Percentiles rank a stretch among this genome's conserved stretches.
Evolutionary conservation across 2,113 vertebrate species (phyloP).

Genomic region (Oceanites oceanicus): DNA sequence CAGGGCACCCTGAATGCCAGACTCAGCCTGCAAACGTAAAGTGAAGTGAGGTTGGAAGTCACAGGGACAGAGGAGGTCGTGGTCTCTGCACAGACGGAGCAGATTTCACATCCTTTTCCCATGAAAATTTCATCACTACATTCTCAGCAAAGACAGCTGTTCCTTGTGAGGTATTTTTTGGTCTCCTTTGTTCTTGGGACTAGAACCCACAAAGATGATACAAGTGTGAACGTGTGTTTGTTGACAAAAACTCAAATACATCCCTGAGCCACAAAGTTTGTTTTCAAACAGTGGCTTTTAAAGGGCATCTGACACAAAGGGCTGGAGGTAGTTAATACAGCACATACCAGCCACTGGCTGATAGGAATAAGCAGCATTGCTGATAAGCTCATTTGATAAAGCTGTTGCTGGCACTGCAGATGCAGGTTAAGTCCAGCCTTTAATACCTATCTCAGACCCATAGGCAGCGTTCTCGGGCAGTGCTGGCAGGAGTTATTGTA

Average conservation of each 20-base stretch:
- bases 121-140: background rate
- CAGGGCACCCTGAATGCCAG: background rate
- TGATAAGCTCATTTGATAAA: constrained; percentile 39
- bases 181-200: background rate
- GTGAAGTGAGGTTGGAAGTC: background rate
- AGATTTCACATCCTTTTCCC: background rate
- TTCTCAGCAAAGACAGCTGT: background rate
- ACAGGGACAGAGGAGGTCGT: background rate
- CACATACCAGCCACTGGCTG: background rate
- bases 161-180: background rate
- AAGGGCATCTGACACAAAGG: background rate
- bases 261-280: background rate
- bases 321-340: background rate
- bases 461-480: background rate
- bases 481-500: background rate
- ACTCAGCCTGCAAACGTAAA: background rate
- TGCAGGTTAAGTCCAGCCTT: background rate
- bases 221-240: fast-evolving
- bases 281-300: background rate
- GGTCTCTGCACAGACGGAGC: background rate
- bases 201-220: background rate
- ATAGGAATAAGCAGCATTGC: background rate
- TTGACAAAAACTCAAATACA: background rate
- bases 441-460: background rate
- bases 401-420: constrained; percentile 8